Conservation (phyloP, 2,113 vertebrate genomes). For the Corythornis madagascariensis region DNA sequence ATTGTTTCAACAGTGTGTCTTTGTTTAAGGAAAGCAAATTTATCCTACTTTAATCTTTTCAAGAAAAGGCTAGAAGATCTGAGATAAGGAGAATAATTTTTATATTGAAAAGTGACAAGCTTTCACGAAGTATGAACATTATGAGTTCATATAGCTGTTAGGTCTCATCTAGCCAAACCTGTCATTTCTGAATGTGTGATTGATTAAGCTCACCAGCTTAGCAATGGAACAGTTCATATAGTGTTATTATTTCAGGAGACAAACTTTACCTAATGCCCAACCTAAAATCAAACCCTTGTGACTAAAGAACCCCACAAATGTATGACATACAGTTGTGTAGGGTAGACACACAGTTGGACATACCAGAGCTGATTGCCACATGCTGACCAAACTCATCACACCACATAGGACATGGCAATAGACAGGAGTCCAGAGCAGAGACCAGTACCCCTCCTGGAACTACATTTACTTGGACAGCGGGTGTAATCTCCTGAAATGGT, state of each 20-base stretch:
- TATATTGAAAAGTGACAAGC: background rate
- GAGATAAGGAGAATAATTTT: background rate
- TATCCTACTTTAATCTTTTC: background rate
- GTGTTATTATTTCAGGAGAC: background rate
- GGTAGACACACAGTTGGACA: background rate
- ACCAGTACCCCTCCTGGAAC: background rate
- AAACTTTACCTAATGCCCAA: background rate
- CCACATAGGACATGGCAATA: accelerated
- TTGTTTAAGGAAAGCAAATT: background rate
- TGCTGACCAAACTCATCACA: background rate
- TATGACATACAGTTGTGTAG: too few species aligned
- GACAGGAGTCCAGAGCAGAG: background rate
- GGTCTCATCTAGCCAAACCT: background rate
- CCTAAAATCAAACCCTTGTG: background rate
- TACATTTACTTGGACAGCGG: background rate
- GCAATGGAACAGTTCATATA: background rate
- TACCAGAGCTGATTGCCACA: accelerated
- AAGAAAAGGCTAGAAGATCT: background rate
- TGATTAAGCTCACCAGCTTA: background rate
- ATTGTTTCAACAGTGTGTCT: background rate
- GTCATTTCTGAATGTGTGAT: background rate
- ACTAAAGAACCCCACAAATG: background rate
- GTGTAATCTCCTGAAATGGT: background rate
- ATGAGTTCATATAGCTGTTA: background rate
- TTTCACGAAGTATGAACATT: background rate